Conservation (phyloP, 2,113 vertebrate genomes). For the Madoqua kirkii region DNA sequence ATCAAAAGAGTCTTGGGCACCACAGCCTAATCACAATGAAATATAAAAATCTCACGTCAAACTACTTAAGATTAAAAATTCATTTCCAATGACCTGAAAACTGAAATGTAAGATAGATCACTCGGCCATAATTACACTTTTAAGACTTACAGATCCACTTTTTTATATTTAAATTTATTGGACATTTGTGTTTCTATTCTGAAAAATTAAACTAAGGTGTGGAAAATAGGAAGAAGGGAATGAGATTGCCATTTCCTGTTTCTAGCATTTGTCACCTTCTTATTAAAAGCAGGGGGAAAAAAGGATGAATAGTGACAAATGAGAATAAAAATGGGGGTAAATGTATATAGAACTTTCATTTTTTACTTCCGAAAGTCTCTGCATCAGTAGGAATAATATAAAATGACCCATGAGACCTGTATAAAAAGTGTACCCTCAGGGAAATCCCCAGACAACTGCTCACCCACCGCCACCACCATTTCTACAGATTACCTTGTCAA, state of each 20-base stretch:
- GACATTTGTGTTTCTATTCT: neutral
- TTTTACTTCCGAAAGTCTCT: neutral
- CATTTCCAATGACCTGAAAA: conserved; percentile 18
- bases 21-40: conserved; percentile 13
- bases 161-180: neutral
- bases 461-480: neutral
- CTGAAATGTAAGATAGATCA: neutral
- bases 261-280: neutral
- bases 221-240: neutral
- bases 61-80: neutral
- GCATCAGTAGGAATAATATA: neutral
- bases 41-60: neutral
- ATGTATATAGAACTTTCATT: neutral
- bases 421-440: neutral
- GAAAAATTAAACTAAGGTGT: neutral
- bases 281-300: neutral
- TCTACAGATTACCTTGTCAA: conserved; percentile 87
- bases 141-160: neutral
- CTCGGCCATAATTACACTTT: neutral
- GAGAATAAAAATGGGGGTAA: neutral
- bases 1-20: neutral
- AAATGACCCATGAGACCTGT: neutral
- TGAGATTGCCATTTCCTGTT: neutral
- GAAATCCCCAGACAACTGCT: neutral
- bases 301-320: neutral